phyloP scores from a whole-genome alignment of 2,888 invertebrate genomes.

The Stratiomys singularior region DNA sequence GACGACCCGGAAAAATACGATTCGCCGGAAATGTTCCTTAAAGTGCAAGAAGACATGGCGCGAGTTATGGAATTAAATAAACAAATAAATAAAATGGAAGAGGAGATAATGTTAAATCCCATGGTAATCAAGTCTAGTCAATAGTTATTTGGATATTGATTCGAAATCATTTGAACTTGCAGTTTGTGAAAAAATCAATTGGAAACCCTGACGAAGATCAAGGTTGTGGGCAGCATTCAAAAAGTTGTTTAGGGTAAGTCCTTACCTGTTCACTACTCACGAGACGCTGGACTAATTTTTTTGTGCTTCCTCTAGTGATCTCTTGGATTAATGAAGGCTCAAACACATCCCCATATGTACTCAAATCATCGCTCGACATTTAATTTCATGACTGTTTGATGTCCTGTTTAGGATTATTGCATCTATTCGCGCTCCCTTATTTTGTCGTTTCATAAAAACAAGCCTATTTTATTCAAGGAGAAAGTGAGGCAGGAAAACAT shows the following conservation, averaged over 20 bases:
- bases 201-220: slow-evolving; percentile 72
- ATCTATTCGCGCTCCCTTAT: slow-evolving; percentile 9
- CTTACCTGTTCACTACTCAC: background rate
- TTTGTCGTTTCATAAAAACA: background rate
- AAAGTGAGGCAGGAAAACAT: background rate
- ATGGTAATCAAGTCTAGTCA: slow-evolving; percentile 66
- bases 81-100: slow-evolving; percentile 91
- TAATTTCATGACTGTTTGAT: background rate
- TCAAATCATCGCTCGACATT: slow-evolving; percentile 28
- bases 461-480: background rate
- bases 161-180: slow-evolving; percentile 52
- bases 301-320: slow-evolving; percentile 57
- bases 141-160: background rate
- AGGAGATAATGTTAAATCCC: slow-evolving; percentile 92
- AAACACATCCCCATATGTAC: slow-evolving; percentile 14
- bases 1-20: slow-evolving; percentile 97
- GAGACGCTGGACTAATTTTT: slow-evolving; percentile 6
- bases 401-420: background rate
- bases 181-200: slow-evolving; percentile 73
- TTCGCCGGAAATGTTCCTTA: slow-evolving; percentile 86
- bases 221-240: slow-evolving; percentile 62
- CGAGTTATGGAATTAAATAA: slow-evolving; percentile 89
- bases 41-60: slow-evolving; percentile 86
- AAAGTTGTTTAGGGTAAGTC: slow-evolving; percentile 62
- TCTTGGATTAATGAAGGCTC: slow-evolving; percentile 62